These are phyloP conservation scores for Hydrotaea cyrtoneurina DNA, from an alignment of 2,888 invertebrate species.

Conservation along the genomic window DNA sequence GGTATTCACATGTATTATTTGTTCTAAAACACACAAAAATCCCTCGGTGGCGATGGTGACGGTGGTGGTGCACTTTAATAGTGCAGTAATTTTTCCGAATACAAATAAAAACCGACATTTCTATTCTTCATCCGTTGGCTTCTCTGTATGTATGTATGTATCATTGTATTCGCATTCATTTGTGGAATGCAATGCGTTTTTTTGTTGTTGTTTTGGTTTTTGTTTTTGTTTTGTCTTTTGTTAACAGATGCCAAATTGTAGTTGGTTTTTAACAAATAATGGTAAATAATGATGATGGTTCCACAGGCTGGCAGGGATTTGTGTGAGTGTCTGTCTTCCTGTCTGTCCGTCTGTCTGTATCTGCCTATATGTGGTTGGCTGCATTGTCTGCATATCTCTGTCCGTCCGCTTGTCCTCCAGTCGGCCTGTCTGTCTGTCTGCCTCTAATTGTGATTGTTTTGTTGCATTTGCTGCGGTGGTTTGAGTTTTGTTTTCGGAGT, in stretches of 20 bases:
- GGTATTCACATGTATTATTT: constrained; percentile 17
- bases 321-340: not conserved
- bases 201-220: not conserved
- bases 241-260: constrained; percentile 62
- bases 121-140: not conserved
- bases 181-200: constrained; percentile 58
- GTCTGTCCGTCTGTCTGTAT: constrained; percentile 6
- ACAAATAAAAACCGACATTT: constrained; percentile 47
- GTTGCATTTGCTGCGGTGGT: constrained; percentile 64
- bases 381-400: not conserved
- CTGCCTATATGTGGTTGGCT: not conserved
- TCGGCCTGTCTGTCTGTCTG: constrained; percentile 40
- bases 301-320: not conserved
- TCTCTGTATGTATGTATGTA: not conserved
- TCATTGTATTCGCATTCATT: constrained; percentile 26
- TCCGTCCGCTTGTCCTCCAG: not conserved
- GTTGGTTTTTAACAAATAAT: constrained; percentile 61
- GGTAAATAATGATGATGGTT: constrained; percentile 42
- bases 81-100: constrained; percentile 56
- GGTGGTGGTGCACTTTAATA: constrained; percentile 51
- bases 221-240: constrained; percentile 28
- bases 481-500: constrained; percentile 40
- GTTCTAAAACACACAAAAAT: constrained; percentile 49
- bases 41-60: constrained; percentile 3
- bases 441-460: constrained; percentile 58